Conservation (phyloP, 1,140 invertebrate species). For the Melanaphis sacchari region DNA sequence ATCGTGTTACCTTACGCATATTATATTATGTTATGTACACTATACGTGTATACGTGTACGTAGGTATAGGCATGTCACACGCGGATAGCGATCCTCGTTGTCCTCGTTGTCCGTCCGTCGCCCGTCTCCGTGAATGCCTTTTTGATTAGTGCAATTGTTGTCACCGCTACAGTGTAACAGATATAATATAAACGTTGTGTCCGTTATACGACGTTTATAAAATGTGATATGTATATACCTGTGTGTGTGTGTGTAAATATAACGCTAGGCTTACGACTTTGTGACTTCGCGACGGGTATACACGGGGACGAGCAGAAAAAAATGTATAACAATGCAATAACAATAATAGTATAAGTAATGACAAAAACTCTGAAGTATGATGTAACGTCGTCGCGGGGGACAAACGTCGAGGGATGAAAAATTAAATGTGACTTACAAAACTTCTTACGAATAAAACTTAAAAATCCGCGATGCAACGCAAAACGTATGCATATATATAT, state of each 20-base stretch:
- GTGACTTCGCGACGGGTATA: neutral
- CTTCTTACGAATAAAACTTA: neutral
- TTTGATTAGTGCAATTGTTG: slow-evolving; percentile 57
- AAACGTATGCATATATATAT: neutral
- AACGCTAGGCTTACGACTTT: neutral
- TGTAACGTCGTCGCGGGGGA: neutral
- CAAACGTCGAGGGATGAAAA: neutral
- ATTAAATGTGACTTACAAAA: neutral
- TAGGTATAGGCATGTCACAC: neutral
- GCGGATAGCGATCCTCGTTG: neutral
- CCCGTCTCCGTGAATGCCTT: slow-evolving; percentile 41
- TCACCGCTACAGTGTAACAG: neutral
- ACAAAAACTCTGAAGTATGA: neutral
- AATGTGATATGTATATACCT: too few species aligned
- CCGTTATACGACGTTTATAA: slow-evolving; percentile 15
- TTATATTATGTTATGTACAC: neutral
- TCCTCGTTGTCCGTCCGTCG: slow-evolving; percentile 32
- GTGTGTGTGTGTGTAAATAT: too few species aligned
- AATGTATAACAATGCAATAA: neutral
- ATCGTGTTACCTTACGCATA: slow-evolving; percentile 36
- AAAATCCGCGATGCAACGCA: neutral
- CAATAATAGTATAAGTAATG: neutral
- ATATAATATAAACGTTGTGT: slow-evolving; percentile 35
- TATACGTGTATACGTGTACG: neutral
- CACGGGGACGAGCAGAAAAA: neutral